Evolutionary conservation across 2,888 invertebrate genomes (phyloP), one percentile per base, ranked within the genome.

Genomic region (Anodontia alba): DNA sequence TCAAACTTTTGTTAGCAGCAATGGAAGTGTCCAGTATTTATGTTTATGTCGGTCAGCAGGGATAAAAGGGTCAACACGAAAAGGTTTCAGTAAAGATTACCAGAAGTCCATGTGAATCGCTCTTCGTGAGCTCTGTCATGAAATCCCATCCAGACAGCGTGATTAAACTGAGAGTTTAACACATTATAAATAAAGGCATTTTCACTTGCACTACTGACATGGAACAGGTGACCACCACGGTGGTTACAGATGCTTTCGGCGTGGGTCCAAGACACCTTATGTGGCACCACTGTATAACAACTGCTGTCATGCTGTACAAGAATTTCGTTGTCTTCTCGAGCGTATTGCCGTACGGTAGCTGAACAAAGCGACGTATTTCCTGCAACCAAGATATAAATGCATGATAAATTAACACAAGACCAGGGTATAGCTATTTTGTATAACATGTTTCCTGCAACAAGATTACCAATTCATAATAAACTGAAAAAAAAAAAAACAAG

Each of bases 71-170:
- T 38, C 12, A 38, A 12, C 38, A 38, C 38, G 12, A 38, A 38
- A 38, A 8, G 12, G 12, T 38, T 5, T 38, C 12, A n/a, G 15
- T 42, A 42, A 42, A 42, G 15, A 26, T 49, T 54, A 83, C 83
- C 80, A 66, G 83, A 67, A 36, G 71, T 75, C 83, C 83, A 83
- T 43, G 80, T 38, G n/a, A 75, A 75, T 33, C 67, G 71, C 67
- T 75, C 79, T 46, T 71, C 67, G 23, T 12, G 20, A 15, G 26
- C 23, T 23, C 33, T 79, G 26, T 75, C 79, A 51, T 70, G 46
- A 5, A 79, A 23, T 0, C 79, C 79, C 38, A 71, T 74, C 79
- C 79, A 79, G 0, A 74, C 62, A 29, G 38, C 33, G 29, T 73
- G 73, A 42, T 75, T 38, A 38, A 38, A 73, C 1, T 15, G n/a